These are phyloP conservation scores for Mesitornis unicolor DNA, from an alignment of 2,113 vertebrate species.

Conservation along the genomic window DNA sequence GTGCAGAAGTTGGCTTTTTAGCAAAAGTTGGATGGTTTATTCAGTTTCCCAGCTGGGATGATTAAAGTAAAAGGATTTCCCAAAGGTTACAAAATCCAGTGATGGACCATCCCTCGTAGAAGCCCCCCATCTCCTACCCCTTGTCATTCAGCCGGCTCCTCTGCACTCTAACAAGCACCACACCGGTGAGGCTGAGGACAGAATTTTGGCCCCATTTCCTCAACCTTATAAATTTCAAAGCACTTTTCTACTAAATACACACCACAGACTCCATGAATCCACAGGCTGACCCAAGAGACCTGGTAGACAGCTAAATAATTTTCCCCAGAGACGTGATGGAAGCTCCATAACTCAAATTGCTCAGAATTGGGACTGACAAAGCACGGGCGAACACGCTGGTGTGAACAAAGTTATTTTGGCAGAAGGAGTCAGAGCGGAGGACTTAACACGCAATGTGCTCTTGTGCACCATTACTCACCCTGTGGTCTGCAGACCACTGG, in stretches of 20 bases:
- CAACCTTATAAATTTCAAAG: slow-evolving; percentile 51
- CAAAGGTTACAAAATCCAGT: background rate
- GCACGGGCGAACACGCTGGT: background rate
- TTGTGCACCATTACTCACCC: background rate
- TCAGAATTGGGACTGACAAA: slow-evolving; percentile 26
- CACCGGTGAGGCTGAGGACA: background rate
- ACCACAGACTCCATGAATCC: background rate
- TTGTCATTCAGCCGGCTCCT: background rate
- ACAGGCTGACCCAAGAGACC: background rate
- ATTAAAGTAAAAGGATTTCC: background rate
- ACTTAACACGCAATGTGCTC: background rate
- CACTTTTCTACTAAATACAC: slow-evolving; percentile 26
- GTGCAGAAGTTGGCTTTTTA: background rate
- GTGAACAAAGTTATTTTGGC: slow-evolving; percentile 1
- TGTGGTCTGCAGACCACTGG: slow-evolving; percentile 32
- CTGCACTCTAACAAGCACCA: background rate
- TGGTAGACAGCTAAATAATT: slow-evolving; percentile 41
- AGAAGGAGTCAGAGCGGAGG: background rate
- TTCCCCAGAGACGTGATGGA: background rate
- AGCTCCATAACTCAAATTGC: slow-evolving; percentile 8
- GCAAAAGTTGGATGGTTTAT: background rate
- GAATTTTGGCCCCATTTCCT: slow-evolving; percentile 26
- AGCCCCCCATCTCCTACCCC: background rate
- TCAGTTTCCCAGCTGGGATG: background rate
- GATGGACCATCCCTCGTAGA: background rate